Conservation (phyloP, 2,797 vertebrate species). For the Kryptolebias ocellatus region DNA sequence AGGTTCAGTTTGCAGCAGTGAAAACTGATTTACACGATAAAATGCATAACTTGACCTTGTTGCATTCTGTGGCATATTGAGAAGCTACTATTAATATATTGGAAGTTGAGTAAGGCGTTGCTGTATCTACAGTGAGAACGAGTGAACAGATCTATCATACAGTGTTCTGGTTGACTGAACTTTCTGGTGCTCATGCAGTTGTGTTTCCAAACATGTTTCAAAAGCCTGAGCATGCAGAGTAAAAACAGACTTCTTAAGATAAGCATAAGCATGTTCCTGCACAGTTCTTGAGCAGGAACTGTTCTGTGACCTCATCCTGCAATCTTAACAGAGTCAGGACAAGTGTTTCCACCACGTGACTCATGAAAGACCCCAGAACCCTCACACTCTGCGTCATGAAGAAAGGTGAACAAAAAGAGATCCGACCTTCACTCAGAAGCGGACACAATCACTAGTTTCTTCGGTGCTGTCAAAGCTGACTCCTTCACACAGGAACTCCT, state of each 20-base stretch:
- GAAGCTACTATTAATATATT: slow-evolving; percentile 9
- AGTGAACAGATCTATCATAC: slow-evolving; percentile 5
- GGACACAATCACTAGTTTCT: slow-evolving; percentile 78
- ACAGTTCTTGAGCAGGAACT: slow-evolving; percentile 8
- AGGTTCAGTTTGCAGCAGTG: slow-evolving; percentile 13
- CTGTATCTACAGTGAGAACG: slow-evolving; percentile 30
- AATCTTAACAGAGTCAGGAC: neutral
- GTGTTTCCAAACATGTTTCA: slow-evolving; percentile 3
- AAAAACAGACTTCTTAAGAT: slow-evolving; percentile 15
- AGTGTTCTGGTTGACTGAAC: slow-evolving; percentile 16
- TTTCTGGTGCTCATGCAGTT: slow-evolving; percentile 43
- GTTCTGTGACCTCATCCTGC: neutral
- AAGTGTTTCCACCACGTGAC: neutral
- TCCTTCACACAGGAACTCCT: slow-evolving; percentile 84
- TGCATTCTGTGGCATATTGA: slow-evolving; percentile 41
- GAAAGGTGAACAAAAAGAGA: neutral
- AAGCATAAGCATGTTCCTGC: slow-evolving; percentile 2
- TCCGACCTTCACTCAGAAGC: slow-evolving; percentile 77
- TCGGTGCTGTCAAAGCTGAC: slow-evolving; percentile 79
- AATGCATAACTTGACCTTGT: slow-evolving; percentile 15
- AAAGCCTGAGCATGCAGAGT: slow-evolving; percentile 57
- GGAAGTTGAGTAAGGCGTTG: slow-evolving; percentile 47
- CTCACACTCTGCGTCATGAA: neutral
- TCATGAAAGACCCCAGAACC: slow-evolving; percentile 7
- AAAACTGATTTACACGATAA: slow-evolving; percentile 16